A percentile compares a stretch with the other conserved stretches of the same genome.
Conservation (phyloP, 2,888 invertebrate species). For the Pantelozetes paolii region DNA sequence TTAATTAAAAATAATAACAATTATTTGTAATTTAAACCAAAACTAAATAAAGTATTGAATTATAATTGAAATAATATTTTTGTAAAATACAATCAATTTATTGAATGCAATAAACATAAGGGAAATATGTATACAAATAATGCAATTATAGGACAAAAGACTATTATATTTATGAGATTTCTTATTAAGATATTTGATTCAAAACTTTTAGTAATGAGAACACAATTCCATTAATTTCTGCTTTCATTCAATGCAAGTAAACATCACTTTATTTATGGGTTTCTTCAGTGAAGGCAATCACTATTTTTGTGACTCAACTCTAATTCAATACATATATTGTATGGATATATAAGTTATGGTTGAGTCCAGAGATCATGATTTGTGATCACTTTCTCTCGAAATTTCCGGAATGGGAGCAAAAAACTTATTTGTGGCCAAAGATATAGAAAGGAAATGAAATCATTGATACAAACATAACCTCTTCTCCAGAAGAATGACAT, state of each 20-base stretch:
- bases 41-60: too few species aligned
- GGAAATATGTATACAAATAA: too few species aligned
- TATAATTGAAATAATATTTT: too few species aligned
- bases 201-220: slow-evolving; percentile 24
- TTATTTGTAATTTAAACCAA: too few species aligned
- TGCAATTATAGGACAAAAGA: neutral
- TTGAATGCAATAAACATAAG: too few species aligned
- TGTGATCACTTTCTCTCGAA: slow-evolving; percentile 25
- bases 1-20: too few species aligned
- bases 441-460: slow-evolving; percentile 30
- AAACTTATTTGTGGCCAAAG: neutral
- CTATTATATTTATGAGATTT: neutral
- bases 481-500: neutral
- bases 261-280: slow-evolving; percentile 12
- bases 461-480: slow-evolving; percentile 9
- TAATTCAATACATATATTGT: slow-evolving; percentile 9
- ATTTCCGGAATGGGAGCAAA: slow-evolving; percentile 10
- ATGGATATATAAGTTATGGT: slow-evolving; percentile 9
- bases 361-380: slow-evolving; percentile 22
- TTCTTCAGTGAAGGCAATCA: slow-evolving; percentile 11
- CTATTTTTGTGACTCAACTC: neutral
- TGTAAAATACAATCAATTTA: too few species aligned
- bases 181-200: neutral
- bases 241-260: slow-evolving; percentile 14
- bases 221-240: slow-evolving; percentile 11